Evolutionary conservation across 2,888 invertebrate genomes (phyloP).

Genomic region (Thecophora atra): DNA sequence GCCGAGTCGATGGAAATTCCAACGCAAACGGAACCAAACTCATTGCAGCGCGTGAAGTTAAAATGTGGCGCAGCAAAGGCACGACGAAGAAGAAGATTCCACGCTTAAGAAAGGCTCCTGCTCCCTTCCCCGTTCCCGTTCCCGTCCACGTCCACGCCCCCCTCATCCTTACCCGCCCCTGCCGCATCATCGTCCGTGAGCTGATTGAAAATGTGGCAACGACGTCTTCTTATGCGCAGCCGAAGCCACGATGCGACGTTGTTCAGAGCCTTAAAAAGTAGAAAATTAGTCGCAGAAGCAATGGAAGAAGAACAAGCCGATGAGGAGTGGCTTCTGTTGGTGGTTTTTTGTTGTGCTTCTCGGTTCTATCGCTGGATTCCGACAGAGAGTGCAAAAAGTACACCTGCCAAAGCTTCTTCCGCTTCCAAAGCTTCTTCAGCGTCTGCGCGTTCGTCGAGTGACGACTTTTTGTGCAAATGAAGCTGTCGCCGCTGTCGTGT

Average conservation of each 20-base stretch:
- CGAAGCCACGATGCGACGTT: not conserved
- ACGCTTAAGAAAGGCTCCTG: not conserved
- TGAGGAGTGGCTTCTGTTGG: constrained; percentile 6
- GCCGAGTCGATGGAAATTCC: not conserved
- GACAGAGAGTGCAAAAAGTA: not conserved
- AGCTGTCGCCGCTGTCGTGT: not conserved
- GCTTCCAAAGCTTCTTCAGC: not conserved
- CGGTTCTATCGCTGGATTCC: too few species aligned
- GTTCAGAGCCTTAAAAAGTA: not conserved
- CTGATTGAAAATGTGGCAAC: constrained; percentile 32
- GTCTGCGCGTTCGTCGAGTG: not conserved
- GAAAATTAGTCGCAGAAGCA: constrained; percentile 10
- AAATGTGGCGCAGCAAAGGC: constrained; percentile 22
- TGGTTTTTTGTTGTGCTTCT: not conserved
- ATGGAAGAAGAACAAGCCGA: not conserved
- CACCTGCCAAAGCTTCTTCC: not conserved
- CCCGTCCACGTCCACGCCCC: not conserved
- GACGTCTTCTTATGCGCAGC: constrained; percentile 29
- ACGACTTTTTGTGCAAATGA: constrained; percentile 1
- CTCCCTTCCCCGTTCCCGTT: not conserved
- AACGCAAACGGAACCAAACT: not conserved
- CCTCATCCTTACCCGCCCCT: not conserved
- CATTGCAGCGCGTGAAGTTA: not conserved
- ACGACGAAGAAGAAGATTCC: constrained; percentile 9
- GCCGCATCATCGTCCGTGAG: not conserved